Evolutionary conservation across 2,888 invertebrate genomes (phyloP).

Genomic region (Chymomyza caudatula): DNA sequence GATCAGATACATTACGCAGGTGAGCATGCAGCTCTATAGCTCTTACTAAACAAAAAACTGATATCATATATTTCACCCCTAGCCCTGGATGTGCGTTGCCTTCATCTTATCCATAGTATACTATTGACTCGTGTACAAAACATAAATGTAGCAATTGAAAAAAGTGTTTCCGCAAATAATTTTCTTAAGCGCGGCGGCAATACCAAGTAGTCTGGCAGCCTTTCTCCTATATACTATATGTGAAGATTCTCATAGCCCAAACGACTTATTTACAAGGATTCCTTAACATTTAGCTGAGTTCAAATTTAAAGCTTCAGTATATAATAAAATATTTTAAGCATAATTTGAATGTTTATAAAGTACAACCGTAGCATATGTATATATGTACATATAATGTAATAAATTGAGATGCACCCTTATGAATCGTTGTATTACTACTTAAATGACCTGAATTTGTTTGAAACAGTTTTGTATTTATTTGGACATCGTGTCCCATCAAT

Average conservation of each 20-base stretch:
- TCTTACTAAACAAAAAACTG: too few relatives aligned
- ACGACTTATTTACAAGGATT: not conserved
- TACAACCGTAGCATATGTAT: not conserved
- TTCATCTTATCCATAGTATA: slow-evolving; percentile 87
- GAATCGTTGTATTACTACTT: not conserved
- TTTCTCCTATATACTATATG: not conserved
- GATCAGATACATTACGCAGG: slow-evolving; percentile 90
- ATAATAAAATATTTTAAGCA: not conserved
- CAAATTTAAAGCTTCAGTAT: not conserved
- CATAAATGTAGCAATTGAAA: slow-evolving; percentile 66
- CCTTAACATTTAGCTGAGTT: not conserved
- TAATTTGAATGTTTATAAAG: not conserved
- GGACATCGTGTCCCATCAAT: too few relatives aligned
- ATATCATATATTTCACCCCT: not conserved
- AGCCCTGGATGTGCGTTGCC: slow-evolving; percentile 92
- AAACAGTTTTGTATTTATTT: too few relatives aligned
- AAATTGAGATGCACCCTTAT: not conserved
- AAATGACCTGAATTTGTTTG: too few relatives aligned
- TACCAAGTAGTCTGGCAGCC: slow-evolving; percentile 11
- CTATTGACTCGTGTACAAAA: slow-evolving; percentile 77
- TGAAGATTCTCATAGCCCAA: not conserved
- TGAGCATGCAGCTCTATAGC: slow-evolving; percentile 46
- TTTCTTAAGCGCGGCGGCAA: slow-evolving; percentile 48
- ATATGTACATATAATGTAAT: not conserved
- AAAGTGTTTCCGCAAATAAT: slow-evolving; percentile 55